Evolutionary conservation across 2,888 invertebrate species (phyloP).

Genomic region (Eupithecia centaureata): DNA sequence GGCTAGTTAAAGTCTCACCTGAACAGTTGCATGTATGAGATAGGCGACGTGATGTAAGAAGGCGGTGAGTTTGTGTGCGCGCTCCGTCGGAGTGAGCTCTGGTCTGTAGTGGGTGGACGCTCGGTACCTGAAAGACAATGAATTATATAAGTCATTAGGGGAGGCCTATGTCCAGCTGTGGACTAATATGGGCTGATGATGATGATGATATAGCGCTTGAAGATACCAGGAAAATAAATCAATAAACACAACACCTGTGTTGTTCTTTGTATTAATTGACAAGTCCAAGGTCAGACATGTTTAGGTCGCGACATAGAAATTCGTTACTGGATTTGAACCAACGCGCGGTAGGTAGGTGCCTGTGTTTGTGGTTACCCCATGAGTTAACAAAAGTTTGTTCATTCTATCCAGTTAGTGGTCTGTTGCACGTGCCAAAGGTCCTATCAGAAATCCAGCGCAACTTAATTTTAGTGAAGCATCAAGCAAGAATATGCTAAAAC

Average conservation of each 20-base stretch:
- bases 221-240: neutral
- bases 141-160: no score
- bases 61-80: conserved; percentile 95
- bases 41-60: conserved; percentile 96
- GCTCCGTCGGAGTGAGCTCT: conserved; percentile 94
- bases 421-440: no score
- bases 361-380: neutral
- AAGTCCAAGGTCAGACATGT: neutral
- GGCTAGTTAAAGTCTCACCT: conserved; percentile 75
- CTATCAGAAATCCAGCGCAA: no score
- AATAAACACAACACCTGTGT: neutral
- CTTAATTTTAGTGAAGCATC: no score
- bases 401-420: no score
- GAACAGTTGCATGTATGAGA: conserved; percentile 92
- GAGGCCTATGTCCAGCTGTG: no score
- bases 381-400: neutral
- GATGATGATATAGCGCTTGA: no score
- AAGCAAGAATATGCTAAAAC: no score
- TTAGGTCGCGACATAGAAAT: neutral
- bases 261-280: neutral
- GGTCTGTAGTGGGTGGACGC: conserved; percentile 97
- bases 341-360: neutral
- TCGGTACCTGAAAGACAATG: conserved; percentile 86
- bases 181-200: no score
- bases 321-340: neutral